Base-by-base conservation (phyloP, 2,113 vertebrate genomes). In the Garra rufa region DNA sequence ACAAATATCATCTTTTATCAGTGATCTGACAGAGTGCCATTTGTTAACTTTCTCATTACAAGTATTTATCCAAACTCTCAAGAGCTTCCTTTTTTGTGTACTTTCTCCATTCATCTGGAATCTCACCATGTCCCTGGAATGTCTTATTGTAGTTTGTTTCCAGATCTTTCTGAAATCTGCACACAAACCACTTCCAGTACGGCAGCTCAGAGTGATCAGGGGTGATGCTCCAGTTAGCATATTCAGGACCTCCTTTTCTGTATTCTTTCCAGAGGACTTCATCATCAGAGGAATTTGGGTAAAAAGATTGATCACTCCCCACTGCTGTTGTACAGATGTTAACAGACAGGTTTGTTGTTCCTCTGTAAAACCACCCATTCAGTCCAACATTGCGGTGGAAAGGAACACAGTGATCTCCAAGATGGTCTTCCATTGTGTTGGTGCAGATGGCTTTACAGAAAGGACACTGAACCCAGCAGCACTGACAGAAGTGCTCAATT, bases 361-460 rank as follows among this genome's bases (percentile, higher is more conserved):
- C 0, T n/a, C 9, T 41, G 2, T 69, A 41, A 69, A 0, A 41
- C 19, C 65, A 69, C 0, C 65, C 65, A n/a, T n/a, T 69, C 34
- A 69, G 2, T n/a, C 65, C 65, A 69, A 0, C 19, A 13, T 11
- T 69, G 17, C 65, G 65, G 9, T 69, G 65, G 19, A 69, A 69
- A 21, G 34, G 0, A 69, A 69, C 34, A 0, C 65, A 0, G 70
- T 87, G 86, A 43, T 87, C 83, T 46, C 77, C 77, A 41, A 15
- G 2, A 14, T 87, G 86, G 2, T 0, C 73, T 73, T 86, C n/a
- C 26, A 88, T 21, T 8, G 85, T 78, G 83, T 88, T 43, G n/a
- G 85, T 86, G 76, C 87, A 88, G 78, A 88, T 77, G 34, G 87
- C 85, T 14, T 73, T 69, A 76, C 65, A 69, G 65, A 69, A 69